These are phyloP conservation scores for Trogon melanurus DNA, from an alignment of 2,113 vertebrate genomes.

Conservation along the genomic window DNA sequence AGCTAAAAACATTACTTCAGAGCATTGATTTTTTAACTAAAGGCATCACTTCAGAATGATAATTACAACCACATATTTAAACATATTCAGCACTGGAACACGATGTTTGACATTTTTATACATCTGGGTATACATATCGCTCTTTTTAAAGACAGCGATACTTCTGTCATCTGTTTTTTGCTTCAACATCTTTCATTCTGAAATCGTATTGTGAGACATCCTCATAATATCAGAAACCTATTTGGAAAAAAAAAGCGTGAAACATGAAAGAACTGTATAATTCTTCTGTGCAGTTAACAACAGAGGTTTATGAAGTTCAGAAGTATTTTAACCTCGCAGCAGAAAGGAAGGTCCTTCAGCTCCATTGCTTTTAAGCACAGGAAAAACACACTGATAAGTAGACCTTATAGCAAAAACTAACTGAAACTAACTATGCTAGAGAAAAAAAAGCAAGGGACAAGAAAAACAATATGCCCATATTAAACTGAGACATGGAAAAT, in stretches of 20 bases:
- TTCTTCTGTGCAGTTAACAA: neutral
- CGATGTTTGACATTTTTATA: neutral
- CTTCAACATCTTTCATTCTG: neutral
- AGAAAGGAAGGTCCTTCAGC: neutral
- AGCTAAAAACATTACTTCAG: neutral
- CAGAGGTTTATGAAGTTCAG: neutral
- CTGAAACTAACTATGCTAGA: neutral
- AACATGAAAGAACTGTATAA: neutral
- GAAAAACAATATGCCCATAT: neutral
- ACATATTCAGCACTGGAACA: neutral
- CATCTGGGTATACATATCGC: neutral
- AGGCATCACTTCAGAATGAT: neutral
- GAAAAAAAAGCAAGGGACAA: neutral
- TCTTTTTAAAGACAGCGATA: neutral
- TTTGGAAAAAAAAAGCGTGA: neutral
- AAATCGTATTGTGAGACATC: neutral
- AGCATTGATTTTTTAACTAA: neutral
- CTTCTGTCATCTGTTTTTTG: neutral
- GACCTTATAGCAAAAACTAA: neutral
- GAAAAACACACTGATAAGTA: neutral
- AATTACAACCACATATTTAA: neutral
- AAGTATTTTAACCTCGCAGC: neutral
- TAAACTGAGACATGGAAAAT: neutral
- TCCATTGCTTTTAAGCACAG: neutral
- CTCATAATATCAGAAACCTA: neutral